phyloP scores from a whole-genome alignment of 2,797 vertebrate genomes.

The Acomys russatus region DNA sequence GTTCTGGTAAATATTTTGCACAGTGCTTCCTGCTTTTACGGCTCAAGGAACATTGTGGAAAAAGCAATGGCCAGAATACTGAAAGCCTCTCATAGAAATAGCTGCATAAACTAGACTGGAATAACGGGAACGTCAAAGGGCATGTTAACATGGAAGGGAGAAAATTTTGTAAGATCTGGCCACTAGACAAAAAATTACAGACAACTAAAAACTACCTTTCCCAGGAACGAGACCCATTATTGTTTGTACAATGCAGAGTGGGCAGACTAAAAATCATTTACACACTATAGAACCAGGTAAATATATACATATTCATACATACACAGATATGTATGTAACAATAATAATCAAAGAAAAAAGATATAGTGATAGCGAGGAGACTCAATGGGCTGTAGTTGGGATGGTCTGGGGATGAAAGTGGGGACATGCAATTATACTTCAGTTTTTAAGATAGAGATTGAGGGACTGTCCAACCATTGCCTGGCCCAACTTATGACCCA shows the following conservation, averaged over 20 bases:
- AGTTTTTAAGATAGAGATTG: neutral
- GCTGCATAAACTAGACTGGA: too few relatives aligned
- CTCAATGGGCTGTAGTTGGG: neutral
- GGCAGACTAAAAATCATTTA: neutral
- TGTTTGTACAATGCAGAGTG: neutral
- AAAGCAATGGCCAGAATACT: too few relatives aligned
- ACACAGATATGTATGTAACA: neutral
- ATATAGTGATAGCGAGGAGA: neutral
- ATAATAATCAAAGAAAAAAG: neutral
- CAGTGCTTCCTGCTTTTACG: too few relatives aligned
- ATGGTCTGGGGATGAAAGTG: neutral
- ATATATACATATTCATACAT: neutral
- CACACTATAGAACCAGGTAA: neutral
- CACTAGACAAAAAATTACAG: neutral
- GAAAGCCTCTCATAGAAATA: too few relatives aligned
- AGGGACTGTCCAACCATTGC: too few relatives aligned
- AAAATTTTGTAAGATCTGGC: neutral
- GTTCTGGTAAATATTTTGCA: too few relatives aligned
- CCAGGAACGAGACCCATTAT: neutral
- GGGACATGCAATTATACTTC: neutral
- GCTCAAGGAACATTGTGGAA: too few relatives aligned
- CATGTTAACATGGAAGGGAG: neutral
- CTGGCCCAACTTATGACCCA: too few relatives aligned
- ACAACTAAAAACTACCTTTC: neutral
- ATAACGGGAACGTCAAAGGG: neutral